These are phyloP conservation scores for Parnassius smintheus DNA, from an alignment of 2,888 invertebrate species.

Conservation along the genomic window DNA sequence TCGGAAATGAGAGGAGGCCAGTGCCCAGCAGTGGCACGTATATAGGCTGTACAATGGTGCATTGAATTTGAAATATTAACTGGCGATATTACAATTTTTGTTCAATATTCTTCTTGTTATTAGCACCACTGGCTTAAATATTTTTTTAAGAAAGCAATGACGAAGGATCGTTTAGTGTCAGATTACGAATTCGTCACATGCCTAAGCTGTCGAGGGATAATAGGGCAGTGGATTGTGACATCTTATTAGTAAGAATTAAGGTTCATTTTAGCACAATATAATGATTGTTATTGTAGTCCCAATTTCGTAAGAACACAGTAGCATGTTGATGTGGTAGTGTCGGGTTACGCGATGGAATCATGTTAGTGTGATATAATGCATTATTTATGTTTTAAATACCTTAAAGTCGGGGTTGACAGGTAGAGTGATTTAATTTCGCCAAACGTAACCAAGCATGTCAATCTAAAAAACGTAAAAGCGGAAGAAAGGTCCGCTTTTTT, in stretches of 20 bases:
- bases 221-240: conserved; percentile 34
- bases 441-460: neutral
- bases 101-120: conserved; percentile 17
- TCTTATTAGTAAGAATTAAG: conserved; percentile 35
- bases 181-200: conserved; percentile 65
- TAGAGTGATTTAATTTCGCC: conserved; percentile 28
- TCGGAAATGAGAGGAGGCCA: too few relatives aligned
- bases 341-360: conserved; percentile 55
- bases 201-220: conserved; percentile 29
- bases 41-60: neutral
- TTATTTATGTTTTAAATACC: conserved; percentile 38
- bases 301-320: conserved; percentile 57
- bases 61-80: conserved; percentile 10
- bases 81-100: conserved; percentile 12
- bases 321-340: conserved; percentile 51
- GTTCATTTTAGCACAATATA: conserved; percentile 18
- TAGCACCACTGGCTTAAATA: conserved; percentile 19
- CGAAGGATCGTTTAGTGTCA: conserved; percentile 55
- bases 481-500: conserved; percentile 7
- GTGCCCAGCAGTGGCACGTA: too few relatives aligned
- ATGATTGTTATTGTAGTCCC: conserved; percentile 37
- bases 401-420: conserved; percentile 32
- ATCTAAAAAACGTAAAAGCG: neutral
- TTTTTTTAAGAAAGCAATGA: conserved; percentile 58
- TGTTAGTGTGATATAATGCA: conserved; percentile 35